A percentile compares a stretch with the other conserved stretches of the same genome.
These are phyloP conservation scores for Ferrisia virgata DNA, from an alignment of 2,888 invertebrate species.

Conservation along the genomic window DNA sequence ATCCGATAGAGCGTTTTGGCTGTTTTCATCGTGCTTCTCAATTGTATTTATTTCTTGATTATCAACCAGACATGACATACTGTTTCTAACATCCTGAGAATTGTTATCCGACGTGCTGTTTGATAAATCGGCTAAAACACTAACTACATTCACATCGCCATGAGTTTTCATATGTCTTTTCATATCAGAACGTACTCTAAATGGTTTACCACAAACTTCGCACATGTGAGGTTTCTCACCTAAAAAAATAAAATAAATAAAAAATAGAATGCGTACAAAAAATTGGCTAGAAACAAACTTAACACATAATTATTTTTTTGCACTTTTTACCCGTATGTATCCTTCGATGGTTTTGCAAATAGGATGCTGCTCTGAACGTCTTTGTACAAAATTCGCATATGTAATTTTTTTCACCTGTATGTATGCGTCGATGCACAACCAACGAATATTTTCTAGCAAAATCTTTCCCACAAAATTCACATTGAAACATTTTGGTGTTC, in stretches of 20 bases:
- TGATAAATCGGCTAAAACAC: constrained; percentile 17
- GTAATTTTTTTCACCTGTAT: constrained; percentile 83
- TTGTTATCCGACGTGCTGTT: constrained; percentile 13
- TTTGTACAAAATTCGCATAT: constrained; percentile 80
- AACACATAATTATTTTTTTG: neutral
- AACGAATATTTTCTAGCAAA: constrained; percentile 84
- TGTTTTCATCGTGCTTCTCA: neutral
- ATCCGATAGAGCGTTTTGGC: neutral
- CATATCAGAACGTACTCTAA: constrained; percentile 79
- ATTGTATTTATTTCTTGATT: neutral
- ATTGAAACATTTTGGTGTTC: constrained; percentile 75
- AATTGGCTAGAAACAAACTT: neutral
- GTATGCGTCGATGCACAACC: constrained; percentile 78
- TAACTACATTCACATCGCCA: constrained; percentile 51
- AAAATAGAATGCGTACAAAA: neutral
- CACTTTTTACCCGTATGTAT: constrained; percentile 75
- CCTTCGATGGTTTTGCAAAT: constrained; percentile 76
- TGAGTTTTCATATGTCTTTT: constrained; percentile 76
- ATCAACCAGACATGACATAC: neutral
- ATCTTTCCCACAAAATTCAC: constrained; percentile 84
- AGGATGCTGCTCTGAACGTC: constrained; percentile 80
- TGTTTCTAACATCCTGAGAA: constrained; percentile 17
- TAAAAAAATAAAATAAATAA: no score
- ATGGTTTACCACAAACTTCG: constrained; percentile 72
- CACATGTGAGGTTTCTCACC: constrained; percentile 77